Percentiles rank a stretch among this genome's conserved stretches.
These are phyloP conservation scores for Ifrita kowaldi DNA, from an alignment of 2,113 vertebrate genomes.

Conservation along the genomic window DNA sequence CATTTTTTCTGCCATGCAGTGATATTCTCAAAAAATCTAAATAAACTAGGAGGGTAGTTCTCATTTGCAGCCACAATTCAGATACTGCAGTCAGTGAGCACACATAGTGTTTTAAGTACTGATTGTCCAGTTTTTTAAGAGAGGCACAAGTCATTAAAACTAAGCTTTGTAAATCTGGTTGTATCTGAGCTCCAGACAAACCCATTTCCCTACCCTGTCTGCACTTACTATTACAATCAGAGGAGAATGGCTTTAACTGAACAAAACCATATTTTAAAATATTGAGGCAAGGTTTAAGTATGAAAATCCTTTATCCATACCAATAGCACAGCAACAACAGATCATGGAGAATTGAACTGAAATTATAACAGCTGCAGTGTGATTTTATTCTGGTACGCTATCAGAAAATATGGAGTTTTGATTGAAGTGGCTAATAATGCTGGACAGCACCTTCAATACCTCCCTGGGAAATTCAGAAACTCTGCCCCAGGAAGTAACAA, in stretches of 20 bases:
- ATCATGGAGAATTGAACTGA: not conserved
- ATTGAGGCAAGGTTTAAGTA: not conserved
- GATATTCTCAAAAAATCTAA: not conserved
- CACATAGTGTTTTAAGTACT: not conserved
- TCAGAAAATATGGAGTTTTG: not conserved
- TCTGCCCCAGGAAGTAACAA: not conserved
- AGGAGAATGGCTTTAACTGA: not conserved
- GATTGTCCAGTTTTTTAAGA: not conserved
- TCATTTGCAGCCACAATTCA: not conserved
- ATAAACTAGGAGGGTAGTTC: not conserved
- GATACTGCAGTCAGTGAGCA: not conserved
- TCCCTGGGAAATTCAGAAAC: not conserved
- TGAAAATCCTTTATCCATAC: not conserved
- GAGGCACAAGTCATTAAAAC: not conserved
- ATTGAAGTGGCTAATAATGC: not conserved
- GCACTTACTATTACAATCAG: rapidly evolving
- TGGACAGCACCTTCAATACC: not conserved
- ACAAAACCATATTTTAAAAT: not conserved
- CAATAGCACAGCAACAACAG: not conserved
- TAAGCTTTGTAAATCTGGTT: not conserved
- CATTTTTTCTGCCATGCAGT: not conserved
- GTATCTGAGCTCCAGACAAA: not conserved
- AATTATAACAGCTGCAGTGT: not conserved
- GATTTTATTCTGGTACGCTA: not conserved
- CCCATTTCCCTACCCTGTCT: not conserved